A percentile compares a stretch with the other conserved stretches of the same genome.
Conservation (phyloP, 2,797 vertebrate species). For the Arctocebus calabarensis region DNA sequence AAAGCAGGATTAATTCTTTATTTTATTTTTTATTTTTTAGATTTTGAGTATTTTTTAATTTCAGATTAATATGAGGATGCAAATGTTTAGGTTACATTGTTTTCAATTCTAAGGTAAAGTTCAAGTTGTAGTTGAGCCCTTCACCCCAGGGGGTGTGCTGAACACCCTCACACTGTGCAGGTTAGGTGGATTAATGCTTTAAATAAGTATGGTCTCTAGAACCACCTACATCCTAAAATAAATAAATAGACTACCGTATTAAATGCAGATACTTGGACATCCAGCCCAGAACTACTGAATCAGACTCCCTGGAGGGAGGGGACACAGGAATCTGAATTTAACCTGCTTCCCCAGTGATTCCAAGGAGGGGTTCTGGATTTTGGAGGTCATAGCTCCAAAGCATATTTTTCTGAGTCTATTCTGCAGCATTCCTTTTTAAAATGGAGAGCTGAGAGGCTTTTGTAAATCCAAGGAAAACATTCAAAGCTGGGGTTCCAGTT, state of each 20-base stretch:
- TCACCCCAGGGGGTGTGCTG: too few species aligned
- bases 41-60: too few species aligned
- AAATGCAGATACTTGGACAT: not conserved
- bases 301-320: not conserved
- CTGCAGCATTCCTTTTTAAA: not conserved
- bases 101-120: too few species aligned
- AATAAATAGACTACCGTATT: not conserved
- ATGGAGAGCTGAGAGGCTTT: conserved; percentile 17
- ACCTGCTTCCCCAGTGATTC: not conserved
- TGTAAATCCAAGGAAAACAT: conserved; percentile 32
- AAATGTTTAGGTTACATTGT: too few species aligned
- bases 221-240: not conserved
- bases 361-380: not conserved
- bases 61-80: too few species aligned
- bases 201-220: not conserved
- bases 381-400: not conserved
- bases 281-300: not conserved
- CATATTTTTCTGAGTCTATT: not conserved
- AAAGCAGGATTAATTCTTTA: not conserved
- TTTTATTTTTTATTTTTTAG: too few species aligned
- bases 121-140: too few species aligned
- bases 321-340: not conserved
- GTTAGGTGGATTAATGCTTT: too few species aligned
- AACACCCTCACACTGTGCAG: too few species aligned
- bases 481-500: not conserved